A percentile compares a stretch with the other conserved stretches of the same genome.
These are phyloP conservation scores for Limnodromus scolopaceus DNA, from an alignment of 2,797 vertebrate genomes.

Conservation along the genomic window DNA sequence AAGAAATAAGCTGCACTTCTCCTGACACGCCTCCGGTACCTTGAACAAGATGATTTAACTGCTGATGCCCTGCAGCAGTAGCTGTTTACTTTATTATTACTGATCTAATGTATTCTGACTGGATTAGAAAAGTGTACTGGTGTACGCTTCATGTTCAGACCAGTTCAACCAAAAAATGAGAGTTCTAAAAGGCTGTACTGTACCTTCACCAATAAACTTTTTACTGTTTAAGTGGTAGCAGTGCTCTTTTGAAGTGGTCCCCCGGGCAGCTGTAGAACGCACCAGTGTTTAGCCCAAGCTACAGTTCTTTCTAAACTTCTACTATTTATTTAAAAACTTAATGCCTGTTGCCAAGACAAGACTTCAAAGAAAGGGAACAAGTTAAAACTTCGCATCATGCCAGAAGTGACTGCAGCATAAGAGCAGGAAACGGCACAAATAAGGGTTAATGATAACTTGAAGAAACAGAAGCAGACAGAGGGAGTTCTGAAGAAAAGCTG, in stretches of 20 bases:
- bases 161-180: constrained; percentile 25
- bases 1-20: not conserved
- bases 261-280: constrained; percentile 64
- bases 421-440: constrained; percentile 44
- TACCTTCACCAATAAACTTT: constrained; percentile 67
- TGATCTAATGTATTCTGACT: not conserved
- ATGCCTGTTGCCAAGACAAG: constrained; percentile 66
- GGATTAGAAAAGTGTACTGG: not conserved
- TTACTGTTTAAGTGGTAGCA: constrained; percentile 61
- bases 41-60: not conserved
- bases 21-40: not conserved
- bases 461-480: not conserved
- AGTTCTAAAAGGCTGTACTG: constrained; percentile 32
- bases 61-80: not conserved
- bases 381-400: constrained; percentile 69
- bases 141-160: not conserved
- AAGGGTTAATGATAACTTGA: constrained; percentile 37
- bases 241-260: constrained; percentile 73
- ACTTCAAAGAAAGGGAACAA: constrained; percentile 71
- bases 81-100: not conserved
- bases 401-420: constrained; percentile 42
- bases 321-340: constrained; percentile 74
- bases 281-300: constrained; percentile 64
- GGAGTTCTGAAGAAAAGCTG: not conserved
- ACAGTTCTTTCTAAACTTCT: constrained; percentile 66